A percentile compares a stretch with the other conserved stretches of the same genome.
Evolutionary conservation across 2,888 invertebrate genomes (phyloP).

Genomic region (Hemaris fuciformis): DNA sequence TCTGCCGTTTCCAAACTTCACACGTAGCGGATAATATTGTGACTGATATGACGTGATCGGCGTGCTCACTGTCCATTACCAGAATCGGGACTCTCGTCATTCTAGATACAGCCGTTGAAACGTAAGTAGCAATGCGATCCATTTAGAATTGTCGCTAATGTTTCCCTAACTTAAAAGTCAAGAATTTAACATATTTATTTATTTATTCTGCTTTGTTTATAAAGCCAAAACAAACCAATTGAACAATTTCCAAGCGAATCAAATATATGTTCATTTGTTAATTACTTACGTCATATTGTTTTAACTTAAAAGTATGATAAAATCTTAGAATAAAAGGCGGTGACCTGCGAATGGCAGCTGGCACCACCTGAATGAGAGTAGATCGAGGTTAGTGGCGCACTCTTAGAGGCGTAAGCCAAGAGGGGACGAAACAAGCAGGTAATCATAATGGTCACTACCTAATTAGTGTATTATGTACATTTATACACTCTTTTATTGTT

Average conservation of each 20-base stretch:
- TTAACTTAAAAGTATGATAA: neutral
- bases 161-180: too few species aligned
- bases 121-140: too few species aligned
- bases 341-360: neutral
- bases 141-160: too few species aligned
- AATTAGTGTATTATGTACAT: neutral
- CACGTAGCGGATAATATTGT: neutral
- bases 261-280: too few species aligned
- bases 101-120: too few species aligned
- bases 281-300: too few species aligned
- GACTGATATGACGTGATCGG: neutral
- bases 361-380: conserved; percentile 1
- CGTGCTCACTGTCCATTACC: neutral
- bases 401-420: neutral
- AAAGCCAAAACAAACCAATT: too few species aligned
- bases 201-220: too few species aligned
- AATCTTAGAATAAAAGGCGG: neutral
- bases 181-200: too few species aligned
- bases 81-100: neutral
- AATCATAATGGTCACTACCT: neutral
- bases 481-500: neutral
- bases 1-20: neutral
- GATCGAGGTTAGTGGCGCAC: neutral
- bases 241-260: too few species aligned
- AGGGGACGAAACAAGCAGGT: neutral